Percentiles rank a stretch among this genome's conserved stretches.
phyloP scores from a whole-genome alignment of 2,888 invertebrate species.

The Anthrax anthrax region DNA sequence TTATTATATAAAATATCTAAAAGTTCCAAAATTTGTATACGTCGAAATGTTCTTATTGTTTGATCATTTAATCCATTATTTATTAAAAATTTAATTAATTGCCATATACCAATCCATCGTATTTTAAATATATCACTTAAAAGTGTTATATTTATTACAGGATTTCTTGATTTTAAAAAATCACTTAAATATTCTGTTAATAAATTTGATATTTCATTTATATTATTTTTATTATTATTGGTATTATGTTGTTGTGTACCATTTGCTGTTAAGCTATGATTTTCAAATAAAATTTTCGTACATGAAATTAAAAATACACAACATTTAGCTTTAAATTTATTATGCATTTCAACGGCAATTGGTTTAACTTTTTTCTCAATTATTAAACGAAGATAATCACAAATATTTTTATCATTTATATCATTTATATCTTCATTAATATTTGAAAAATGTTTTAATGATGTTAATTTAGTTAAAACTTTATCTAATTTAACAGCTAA shows the following conservation, averaged over 20 bases:
- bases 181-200: slow-evolving; percentile 19
- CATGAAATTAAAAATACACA: slow-evolving; percentile 20
- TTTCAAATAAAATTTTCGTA: slow-evolving; percentile 7
- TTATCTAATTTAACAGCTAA: slow-evolving; percentile 45
- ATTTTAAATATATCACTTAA: slow-evolving; percentile 50
- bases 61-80: slow-evolving; percentile 43
- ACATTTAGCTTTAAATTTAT: slow-evolving; percentile 21
- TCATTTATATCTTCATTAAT: slow-evolving; percentile 17
- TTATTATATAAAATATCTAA: slow-evolving; percentile 49
- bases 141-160: slow-evolving; percentile 43
- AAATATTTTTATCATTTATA: slow-evolving; percentile 12
- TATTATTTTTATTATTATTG: neutral
- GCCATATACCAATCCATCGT: slow-evolving; percentile 50
- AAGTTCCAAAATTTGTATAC: slow-evolving; percentile 52
- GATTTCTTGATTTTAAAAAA: slow-evolving; percentile 24
- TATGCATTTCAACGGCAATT: slow-evolving; percentile 16
- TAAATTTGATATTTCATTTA: slow-evolving; percentile 14
- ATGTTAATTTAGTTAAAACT: slow-evolving; percentile 19
- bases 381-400: slow-evolving; percentile 19
- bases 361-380: slow-evolving; percentile 21
- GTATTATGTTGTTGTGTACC: slow-evolving; percentile 9
- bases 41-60: slow-evolving; percentile 48
- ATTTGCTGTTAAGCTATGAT: neutral
- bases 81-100: slow-evolving; percentile 42
- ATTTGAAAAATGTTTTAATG: slow-evolving; percentile 15